Base-by-base conservation (phyloP, 2,113 vertebrate species). In the Nycticorax nycticorax region DNA sequence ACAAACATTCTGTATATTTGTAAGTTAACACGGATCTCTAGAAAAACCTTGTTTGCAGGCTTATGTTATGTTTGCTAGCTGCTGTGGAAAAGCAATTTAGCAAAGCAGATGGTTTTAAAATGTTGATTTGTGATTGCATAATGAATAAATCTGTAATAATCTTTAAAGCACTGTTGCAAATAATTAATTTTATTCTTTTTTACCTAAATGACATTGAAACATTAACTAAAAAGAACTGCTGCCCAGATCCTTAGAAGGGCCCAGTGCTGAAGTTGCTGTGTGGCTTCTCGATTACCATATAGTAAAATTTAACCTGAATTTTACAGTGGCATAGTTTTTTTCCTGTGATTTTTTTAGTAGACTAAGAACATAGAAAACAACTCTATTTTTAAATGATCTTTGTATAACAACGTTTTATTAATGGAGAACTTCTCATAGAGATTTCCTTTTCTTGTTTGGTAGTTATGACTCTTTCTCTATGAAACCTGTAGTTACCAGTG, bases 81-180 rank as follows among this genome's bases (percentile, higher is more conserved):
- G 50, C 76, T 95, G 32, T 84, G 48, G 66, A 92, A 85, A 77
- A 59, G 56, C 69, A 86, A 57, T 96, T 87, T 93, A 94, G 71
- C 77, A 84, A 91, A 77, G 27, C 39, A 69, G 39, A 84, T 89
- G 37, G 55, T 86, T 97, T 89, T 69, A 93, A 92, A 73, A n/a
- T 72, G 15, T 87, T 76, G 47, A 91, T 95, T 75, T 94, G 48
- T 94, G 72, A 55, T 76, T 90, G 35, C 35, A 39, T 96, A 60
- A 47, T 93, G 56, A 56, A 60, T 90, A 77, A 32, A 68, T 80
- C 76, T 68, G 7, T 63, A 64, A 47, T 66, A 41, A 43, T 53
- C 76, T 96, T 88, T 94, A 92, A 90, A 94, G 53, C 26, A 52
- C 14, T 96, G 30, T 85, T 80, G 45, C 43, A 93, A 76, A 84